A percentile compares a stretch with the other conserved stretches of the same genome.
Conservation (phyloP, 1,140 invertebrate species). For the Drosophila chauvacae region DNA sequence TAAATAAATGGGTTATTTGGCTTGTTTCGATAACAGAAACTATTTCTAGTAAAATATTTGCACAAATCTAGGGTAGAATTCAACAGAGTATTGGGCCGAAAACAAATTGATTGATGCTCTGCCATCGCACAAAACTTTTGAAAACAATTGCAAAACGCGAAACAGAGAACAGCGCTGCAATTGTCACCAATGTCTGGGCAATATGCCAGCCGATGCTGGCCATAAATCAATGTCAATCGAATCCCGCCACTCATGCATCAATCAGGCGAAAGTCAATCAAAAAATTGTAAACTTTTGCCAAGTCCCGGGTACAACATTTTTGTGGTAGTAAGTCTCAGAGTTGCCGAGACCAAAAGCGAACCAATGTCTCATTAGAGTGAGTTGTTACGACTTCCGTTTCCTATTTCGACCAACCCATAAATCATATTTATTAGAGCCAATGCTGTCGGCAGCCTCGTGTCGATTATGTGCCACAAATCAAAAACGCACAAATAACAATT, state of each 20-base stretch:
- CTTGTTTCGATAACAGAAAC: neutral
- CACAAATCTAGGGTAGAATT: slow-evolving; percentile 5
- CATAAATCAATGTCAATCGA: slow-evolving; percentile 77
- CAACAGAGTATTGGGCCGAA: neutral
- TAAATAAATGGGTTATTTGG: neutral
- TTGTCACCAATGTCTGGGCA: slow-evolving; percentile 54
- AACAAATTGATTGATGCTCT: slow-evolving; percentile 28
- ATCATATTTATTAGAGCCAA: slow-evolving; percentile 73
- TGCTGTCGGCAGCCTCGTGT: slow-evolving; percentile 32
- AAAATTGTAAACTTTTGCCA: slow-evolving; percentile 52
- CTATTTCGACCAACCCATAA: slow-evolving; percentile 51
- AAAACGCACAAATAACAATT: slow-evolving; percentile 63
- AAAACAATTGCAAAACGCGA: slow-evolving; percentile 47
- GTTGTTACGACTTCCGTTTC: slow-evolving; percentile 48
- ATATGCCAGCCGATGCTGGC: slow-evolving; percentile 53
- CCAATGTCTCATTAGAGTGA: slow-evolving; percentile 52
- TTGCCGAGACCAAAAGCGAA: neutral
- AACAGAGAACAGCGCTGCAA: slow-evolving; percentile 30
- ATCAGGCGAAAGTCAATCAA: slow-evolving; percentile 71
- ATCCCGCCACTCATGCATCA: slow-evolving; percentile 53
- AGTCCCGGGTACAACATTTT: slow-evolving; percentile 17
- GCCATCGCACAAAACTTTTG: slow-evolving; percentile 26
- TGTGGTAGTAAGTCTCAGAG: slow-evolving; percentile 1
- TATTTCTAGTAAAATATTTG: neutral
- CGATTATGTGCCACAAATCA: slow-evolving; percentile 66